Conservation (phyloP, 1,140 invertebrate species). For the Oryzaephilus surinamensis region DNA sequence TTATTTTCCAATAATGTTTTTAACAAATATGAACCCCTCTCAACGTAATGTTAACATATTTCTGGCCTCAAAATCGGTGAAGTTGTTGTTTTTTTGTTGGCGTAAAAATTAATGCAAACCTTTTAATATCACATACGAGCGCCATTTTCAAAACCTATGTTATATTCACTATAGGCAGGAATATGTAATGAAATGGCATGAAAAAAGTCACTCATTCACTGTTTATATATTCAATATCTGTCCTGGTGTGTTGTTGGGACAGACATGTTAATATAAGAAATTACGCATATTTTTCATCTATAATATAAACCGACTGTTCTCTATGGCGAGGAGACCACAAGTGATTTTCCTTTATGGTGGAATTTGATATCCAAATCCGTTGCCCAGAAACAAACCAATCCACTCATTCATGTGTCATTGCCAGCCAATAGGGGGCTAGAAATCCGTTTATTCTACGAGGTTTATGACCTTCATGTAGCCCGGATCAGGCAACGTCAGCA, state of each 20-base stretch:
- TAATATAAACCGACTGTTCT: conserved; percentile 33
- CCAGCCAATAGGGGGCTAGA: no score
- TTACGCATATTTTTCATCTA: conserved; percentile 32
- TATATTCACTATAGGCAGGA: conserved; percentile 33
- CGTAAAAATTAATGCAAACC: conserved; percentile 37
- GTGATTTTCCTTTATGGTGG: no score
- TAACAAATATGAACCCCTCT: no score
- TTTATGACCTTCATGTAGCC: no score
- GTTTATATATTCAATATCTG: conserved; percentile 32
- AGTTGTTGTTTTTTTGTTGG: conserved; percentile 22
- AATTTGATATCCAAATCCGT: no score
- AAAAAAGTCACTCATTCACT: conserved; percentile 36
- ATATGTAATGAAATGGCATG: conserved; percentile 34
- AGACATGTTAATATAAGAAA: conserved; percentile 23
- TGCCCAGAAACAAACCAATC: no score
- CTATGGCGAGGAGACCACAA: conserved; percentile 36
- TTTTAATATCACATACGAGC: conserved; percentile 35
- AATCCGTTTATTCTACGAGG: no score
- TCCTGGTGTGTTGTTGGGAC: conserved; percentile 30
- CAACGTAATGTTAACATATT: conserved; percentile 33
- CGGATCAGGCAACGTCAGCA: no score
- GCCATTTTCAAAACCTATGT: conserved; percentile 34
- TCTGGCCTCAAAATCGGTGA: conserved; percentile 26
- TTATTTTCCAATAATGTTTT: conserved; percentile 16
- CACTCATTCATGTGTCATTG: no score